Evolutionary conservation across 92 coral and sea anemone genomes (phyloP).

Genomic region (Heteractis magnifica): DNA sequence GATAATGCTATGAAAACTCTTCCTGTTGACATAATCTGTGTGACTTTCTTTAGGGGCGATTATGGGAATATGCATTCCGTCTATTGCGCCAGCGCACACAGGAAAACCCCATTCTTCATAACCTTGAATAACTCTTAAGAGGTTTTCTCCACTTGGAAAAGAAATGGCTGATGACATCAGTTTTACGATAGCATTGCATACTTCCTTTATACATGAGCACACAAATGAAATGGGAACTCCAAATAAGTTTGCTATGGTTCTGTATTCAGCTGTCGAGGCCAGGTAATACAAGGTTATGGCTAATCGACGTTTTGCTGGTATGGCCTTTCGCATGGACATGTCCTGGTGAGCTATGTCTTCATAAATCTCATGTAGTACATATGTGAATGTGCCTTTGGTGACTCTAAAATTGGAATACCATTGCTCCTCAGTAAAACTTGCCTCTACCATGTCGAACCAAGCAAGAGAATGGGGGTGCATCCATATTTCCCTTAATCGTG

Average conservation of each 20-base stretch:
- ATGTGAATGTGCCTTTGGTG: conserved; percentile 11
- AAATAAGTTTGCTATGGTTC: conserved; percentile 27
- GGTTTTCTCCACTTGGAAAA: too few relatives aligned
- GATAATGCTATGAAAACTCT: conserved; percentile 41
- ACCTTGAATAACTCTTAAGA: not conserved
- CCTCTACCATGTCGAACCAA: conserved; percentile 42
- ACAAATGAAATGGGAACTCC: conserved; percentile 13
- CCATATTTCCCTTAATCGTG: conserved; percentile 18
- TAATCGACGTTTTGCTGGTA: conserved; percentile 2
- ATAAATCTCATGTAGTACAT: too few relatives aligned
- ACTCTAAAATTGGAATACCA: conserved; percentile 36
- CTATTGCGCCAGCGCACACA: not conserved
- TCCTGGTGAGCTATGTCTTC: not conserved
- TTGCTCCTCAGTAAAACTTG: conserved; percentile 20
- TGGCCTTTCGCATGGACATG: too few relatives aligned
- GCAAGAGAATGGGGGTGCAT: conserved; percentile 28
- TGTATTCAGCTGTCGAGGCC: conserved; percentile 29
- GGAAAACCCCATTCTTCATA: not conserved
- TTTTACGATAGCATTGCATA: conserved; percentile 13
- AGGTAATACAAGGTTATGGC: conserved; percentile 30
- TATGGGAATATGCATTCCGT: not conserved
- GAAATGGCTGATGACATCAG: too few relatives aligned
- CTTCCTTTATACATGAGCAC: not conserved
- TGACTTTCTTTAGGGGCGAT: not conserved
- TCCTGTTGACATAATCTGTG: conserved; percentile 14